phyloP scores from a whole-genome alignment of 2,888 invertebrate species.

The Clanis bilineata region DNA sequence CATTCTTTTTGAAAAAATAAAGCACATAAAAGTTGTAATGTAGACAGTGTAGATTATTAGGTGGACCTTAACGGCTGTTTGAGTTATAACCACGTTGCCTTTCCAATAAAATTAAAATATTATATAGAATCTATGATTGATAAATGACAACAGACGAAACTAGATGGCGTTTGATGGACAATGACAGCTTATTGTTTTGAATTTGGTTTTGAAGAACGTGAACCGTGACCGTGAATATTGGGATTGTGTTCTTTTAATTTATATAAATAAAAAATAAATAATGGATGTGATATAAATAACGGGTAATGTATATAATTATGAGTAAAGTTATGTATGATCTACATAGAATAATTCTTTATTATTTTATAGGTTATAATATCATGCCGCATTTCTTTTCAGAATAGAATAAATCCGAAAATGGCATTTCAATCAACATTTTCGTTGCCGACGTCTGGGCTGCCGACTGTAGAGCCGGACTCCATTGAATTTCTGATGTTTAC shows the following conservation, averaged over 20 bases:
- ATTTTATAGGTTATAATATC: constrained; percentile 35
- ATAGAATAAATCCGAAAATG: constrained; percentile 42
- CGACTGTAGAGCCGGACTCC: constrained; percentile 67
- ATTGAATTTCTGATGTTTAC: constrained; percentile 87
- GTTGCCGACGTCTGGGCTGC: constrained; percentile 51
- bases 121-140: too few relatives aligned
- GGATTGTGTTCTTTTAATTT: too few relatives aligned
- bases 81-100: too few relatives aligned
- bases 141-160: too few relatives aligned
- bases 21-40: too few relatives aligned
- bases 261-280: too few relatives aligned
- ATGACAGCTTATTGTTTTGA: constrained; percentile 1
- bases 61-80: too few relatives aligned
- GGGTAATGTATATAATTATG: neutral
- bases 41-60: too few relatives aligned
- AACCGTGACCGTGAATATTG: neutral
- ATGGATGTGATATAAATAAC: neutral
- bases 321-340: neutral
- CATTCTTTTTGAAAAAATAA: too few relatives aligned
- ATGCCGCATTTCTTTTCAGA: constrained; percentile 21
- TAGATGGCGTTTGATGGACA: too few relatives aligned
- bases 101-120: too few relatives aligned
- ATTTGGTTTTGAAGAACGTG: neutral
- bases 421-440: constrained; percentile 52
- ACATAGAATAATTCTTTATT: neutral